A percentile compares a stretch with the other conserved stretches of the same genome.
These are phyloP conservation scores for Scaptomyza graminum DNA, from an alignment of 1,140 invertebrate genomes.

Conservation along the genomic window DNA sequence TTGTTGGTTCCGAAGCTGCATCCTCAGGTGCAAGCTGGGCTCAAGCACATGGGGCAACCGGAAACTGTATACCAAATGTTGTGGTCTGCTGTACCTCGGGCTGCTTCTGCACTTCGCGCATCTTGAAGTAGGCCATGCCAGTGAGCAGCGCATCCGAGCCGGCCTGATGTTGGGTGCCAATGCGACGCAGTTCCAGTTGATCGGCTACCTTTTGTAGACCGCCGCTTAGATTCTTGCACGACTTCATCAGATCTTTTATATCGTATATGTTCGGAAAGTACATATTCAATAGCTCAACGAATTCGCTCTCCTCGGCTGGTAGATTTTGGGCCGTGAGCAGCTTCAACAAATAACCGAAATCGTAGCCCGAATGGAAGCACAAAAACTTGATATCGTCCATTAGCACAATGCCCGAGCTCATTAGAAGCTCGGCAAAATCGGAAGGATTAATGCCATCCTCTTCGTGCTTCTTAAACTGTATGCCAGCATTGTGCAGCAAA, in stretches of 20 bases:
- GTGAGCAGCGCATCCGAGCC: constrained; percentile 98
- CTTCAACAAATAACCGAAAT: constrained; percentile 98
- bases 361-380: constrained; percentile 98
- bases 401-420: constrained; percentile 97
- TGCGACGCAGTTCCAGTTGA: constrained; percentile 93
- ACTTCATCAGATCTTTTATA: constrained; percentile 99
- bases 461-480: constrained; percentile 98
- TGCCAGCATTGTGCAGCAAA: constrained; percentile 96
- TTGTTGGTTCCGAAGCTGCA: neutral
- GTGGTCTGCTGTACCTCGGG: constrained; percentile 56
- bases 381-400: constrained; percentile 98
- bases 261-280: constrained; percentile 99
- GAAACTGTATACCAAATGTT: constrained; percentile 70
- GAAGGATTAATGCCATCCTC: constrained; percentile 98
- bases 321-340: constrained; percentile 95
- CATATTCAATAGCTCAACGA: constrained; percentile 95
- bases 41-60: constrained; percentile 66
- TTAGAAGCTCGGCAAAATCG: constrained; percentile 98
- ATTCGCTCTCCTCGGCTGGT: constrained; percentile 96
- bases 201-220: constrained; percentile 98
- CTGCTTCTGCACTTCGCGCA: constrained; percentile 92
- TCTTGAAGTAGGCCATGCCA: constrained; percentile 99
- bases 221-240: constrained; percentile 98
- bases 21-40: constrained; percentile 36
- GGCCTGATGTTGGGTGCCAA: constrained; percentile 98